Evolutionary conservation across 2,888 invertebrate species (phyloP), one percentile per base, ranked within the genome.

Genomic region (Cremastinae sp.): DNA sequence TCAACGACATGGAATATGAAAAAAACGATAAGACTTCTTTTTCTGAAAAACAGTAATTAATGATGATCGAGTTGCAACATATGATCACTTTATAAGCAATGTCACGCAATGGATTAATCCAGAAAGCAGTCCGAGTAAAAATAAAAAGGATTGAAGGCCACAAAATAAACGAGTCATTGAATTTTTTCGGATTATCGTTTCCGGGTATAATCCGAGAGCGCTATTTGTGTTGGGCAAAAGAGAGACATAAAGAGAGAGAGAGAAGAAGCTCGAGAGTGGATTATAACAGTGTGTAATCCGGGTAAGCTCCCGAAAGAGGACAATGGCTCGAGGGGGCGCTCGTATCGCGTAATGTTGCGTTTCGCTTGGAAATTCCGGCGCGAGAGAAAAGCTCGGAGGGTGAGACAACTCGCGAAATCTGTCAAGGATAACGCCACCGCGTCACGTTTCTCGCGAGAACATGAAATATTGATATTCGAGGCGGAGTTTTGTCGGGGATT

Each of bases 201-300:
- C 3, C 22, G 16, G 10, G 20, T n/a, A 43, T 70, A 62, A 70
- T 70, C 69, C 43, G 2, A 3, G 28, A 28, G 5, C 5, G 28
- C 28, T 28, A 28, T 28, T 28, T 28, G 28, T 28, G 28, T 5
- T 18, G 0, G 7, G 16, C 12, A 28, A 47, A 49, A 22, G 51
- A 51, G 22, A 38, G 18, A 20, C 20, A 22, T 20, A 10, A 14
- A 10, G 28, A n/a, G n/a, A n/a, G n/a, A n/a, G 4, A 36, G 20
- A 34, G 12, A 12, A 47, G 66, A 45, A 54, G 53, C 64, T 76
- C 69, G 65, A 76, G 64, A 58, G 53, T 47, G 53, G 73, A 68
- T 76, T 73, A 73, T 59, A 69, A 65, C 76, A 54, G 53, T 62
- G 68, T 75, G 56, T 38, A 64, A 47, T 38, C 45, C 9, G 68